phyloP scores from a whole-genome alignment of 2,888 invertebrate genomes.

The Adela reaumurella region DNA sequence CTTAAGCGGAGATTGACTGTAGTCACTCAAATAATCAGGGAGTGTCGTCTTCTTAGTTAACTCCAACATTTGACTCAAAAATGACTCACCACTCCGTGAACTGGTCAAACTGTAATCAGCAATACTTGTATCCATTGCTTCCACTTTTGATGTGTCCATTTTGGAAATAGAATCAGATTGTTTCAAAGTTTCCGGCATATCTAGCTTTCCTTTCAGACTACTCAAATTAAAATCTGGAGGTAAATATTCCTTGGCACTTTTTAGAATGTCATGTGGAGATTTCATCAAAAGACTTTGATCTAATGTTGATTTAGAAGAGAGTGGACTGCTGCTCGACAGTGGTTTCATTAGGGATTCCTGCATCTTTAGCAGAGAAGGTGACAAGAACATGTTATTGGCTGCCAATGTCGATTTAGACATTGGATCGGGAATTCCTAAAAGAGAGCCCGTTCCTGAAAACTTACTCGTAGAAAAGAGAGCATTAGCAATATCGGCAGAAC shows the following conservation, averaged over 20 bases:
- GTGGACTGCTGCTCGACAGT: slow-evolving; percentile 54
- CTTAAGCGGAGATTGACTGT: slow-evolving; percentile 56
- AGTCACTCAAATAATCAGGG: slow-evolving; percentile 46
- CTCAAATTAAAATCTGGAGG: slow-evolving; percentile 55
- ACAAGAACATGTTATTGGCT: slow-evolving; percentile 75
- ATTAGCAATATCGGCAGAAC: slow-evolving; percentile 61
- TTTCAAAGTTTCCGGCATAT: slow-evolving; percentile 40
- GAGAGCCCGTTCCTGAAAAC: slow-evolving; percentile 57
- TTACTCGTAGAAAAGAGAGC: slow-evolving; percentile 65
- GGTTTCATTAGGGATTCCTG: slow-evolving; percentile 62
- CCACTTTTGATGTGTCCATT: slow-evolving; percentile 39
- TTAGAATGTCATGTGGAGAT: slow-evolving; percentile 39
- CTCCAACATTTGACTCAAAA: slow-evolving; percentile 52
- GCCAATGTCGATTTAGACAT: slow-evolving; percentile 72
- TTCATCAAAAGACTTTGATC: slow-evolving; percentile 45
- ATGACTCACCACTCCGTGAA: slow-evolving; percentile 27
- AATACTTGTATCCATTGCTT: slow-evolving; percentile 28
- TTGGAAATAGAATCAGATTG: slow-evolving; percentile 47
- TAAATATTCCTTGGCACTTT: slow-evolving; percentile 42
- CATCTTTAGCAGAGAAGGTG: slow-evolving; percentile 70
- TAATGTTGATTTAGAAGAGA: slow-evolving; percentile 39
- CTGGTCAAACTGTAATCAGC: slow-evolving; percentile 49
- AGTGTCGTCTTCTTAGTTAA: slow-evolving; percentile 51
- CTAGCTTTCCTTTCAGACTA: slow-evolving; percentile 41
- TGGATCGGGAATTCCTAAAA: slow-evolving; percentile 69